These are phyloP conservation scores for Hydropsyche tenuis DNA, from an alignment of 1,140 invertebrate species.

Conservation along the genomic window DNA sequence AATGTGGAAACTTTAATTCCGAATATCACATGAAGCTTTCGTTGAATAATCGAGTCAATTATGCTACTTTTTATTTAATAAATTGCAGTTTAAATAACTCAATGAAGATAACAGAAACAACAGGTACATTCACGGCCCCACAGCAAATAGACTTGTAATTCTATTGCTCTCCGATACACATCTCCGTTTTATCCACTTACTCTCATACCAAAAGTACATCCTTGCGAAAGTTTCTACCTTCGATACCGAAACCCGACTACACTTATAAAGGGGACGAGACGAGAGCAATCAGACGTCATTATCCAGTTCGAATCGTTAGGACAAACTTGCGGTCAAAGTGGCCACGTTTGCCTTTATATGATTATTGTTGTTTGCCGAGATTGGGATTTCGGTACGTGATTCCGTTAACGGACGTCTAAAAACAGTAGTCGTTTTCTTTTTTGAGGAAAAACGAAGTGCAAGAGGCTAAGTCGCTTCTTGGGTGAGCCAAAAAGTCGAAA, in stretches of 20 bases:
- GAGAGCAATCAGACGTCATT: slow-evolving; percentile 45
- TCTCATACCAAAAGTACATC: slow-evolving; percentile 9
- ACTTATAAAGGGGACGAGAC: neutral
- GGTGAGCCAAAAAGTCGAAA: neutral
- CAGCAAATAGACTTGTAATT: slow-evolving; percentile 43
- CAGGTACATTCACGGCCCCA: neutral
- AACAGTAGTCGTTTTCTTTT: slow-evolving; percentile 18
- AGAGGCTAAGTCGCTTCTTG: neutral
- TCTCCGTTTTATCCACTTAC: slow-evolving; percentile 38
- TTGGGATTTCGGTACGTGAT: slow-evolving; percentile 43
- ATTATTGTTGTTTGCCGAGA: slow-evolving; percentile 44
- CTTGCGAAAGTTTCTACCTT: neutral
- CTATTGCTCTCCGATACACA: slow-evolving; percentile 39
- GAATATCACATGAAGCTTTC: too few relatives aligned
- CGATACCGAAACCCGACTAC: neutral
- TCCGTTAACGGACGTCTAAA: slow-evolving; percentile 26
- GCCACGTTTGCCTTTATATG: slow-evolving; percentile 44
- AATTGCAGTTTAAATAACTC: too few relatives aligned
- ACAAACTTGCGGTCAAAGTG: slow-evolving; percentile 45
- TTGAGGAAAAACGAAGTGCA: neutral
- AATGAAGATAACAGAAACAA: too few relatives aligned
- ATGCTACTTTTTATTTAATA: too few relatives aligned
- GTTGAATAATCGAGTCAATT: too few relatives aligned
- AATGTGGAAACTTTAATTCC: too few relatives aligned
- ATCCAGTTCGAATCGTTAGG: slow-evolving; percentile 41